These are phyloP conservation scores for Plutomurus gul DNA, from an alignment of 1,140 invertebrate species.

Conservation along the genomic window DNA sequence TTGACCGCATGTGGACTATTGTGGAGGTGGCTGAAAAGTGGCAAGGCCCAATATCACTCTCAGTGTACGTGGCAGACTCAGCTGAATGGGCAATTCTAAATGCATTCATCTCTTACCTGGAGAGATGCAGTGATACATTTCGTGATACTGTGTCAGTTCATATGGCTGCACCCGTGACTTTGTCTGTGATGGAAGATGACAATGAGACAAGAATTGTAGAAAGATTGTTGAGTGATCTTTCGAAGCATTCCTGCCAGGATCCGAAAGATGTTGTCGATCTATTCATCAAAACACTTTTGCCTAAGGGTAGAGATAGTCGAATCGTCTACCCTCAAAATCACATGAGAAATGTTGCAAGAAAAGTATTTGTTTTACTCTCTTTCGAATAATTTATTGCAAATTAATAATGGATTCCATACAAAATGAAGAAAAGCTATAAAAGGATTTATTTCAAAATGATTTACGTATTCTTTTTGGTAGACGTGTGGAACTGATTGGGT, in stretches of 20 bases:
- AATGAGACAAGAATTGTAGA: conserved; percentile 28
- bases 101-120: conserved; percentile 45
- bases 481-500: conserved; percentile 64
- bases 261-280: conserved; percentile 34
- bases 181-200: conserved; percentile 25
- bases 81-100: conserved; percentile 41
- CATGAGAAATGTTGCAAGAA: conserved; percentile 80
- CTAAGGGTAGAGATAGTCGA: conserved; percentile 34
- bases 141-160: conserved; percentile 50
- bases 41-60: conserved; percentile 48
- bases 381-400: neutral
- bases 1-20: conserved; percentile 43
- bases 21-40: conserved; percentile 50
- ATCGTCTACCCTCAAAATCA: conserved; percentile 80
- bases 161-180: conserved; percentile 42
- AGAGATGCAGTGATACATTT: conserved; percentile 44
- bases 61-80: conserved; percentile 33
- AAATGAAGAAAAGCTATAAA: neutral
- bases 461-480: neutral
- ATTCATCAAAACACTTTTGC: conserved; percentile 39
- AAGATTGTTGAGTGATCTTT: neutral
- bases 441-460: neutral
- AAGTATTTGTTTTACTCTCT: conserved; percentile 55
- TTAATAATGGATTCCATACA: neutral
- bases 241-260: conserved; percentile 41